Base-by-base conservation (phyloP, 37 sponge, comb jelly and placozoan genomes). In the Chondrosia reniformis region DNA sequence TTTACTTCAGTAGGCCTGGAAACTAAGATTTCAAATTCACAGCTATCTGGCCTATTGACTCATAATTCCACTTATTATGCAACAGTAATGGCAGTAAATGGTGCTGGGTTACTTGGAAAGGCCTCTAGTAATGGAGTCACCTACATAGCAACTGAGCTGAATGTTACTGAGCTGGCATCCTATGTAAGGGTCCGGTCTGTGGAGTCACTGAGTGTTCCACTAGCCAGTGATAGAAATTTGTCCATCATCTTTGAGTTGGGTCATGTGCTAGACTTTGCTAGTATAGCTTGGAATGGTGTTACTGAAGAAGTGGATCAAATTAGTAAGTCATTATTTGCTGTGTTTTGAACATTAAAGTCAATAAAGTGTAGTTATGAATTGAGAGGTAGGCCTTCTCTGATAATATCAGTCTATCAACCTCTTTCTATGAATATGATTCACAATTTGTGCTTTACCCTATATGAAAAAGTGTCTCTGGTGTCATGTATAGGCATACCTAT, bases 51-150 rank as follows among this genome's bases (percentile, higher is more conserved):
- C 1, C 2, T 82, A 6, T 43, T 93, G 54, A 27, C 5, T 12
- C 65, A 80, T 73, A 93, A 93, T 58, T 37, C 45, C 0, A 89
- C 88, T 6, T 93, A 93, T 36, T 89, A 89, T 49, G 85, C 83
- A 8, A 71, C 87, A 22, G 93, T 93, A 0, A n/a, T 69, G 12
- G 87, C 90, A 0, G 63, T 33, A 22, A 93, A 93, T 81, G 93
- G 93, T 7, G 93, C 93, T 7, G 81, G 89, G 31, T 56, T 89
- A 67, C 45, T 31, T 12, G 15, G 39, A 9, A 75, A 54, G 24
- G 73, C 64, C 19, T 69, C 83, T 46, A 89, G 90, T 36, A 22
- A 0, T 39, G 93, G 93, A 9, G 62, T 93, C 19, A 93, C 90
- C 0, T 89, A 86, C 63, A 36, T 85, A 2, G 81, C 76, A 0